phyloP scores from a whole-genome alignment of 2,888 invertebrate species.

The Helleia helle region DNA sequence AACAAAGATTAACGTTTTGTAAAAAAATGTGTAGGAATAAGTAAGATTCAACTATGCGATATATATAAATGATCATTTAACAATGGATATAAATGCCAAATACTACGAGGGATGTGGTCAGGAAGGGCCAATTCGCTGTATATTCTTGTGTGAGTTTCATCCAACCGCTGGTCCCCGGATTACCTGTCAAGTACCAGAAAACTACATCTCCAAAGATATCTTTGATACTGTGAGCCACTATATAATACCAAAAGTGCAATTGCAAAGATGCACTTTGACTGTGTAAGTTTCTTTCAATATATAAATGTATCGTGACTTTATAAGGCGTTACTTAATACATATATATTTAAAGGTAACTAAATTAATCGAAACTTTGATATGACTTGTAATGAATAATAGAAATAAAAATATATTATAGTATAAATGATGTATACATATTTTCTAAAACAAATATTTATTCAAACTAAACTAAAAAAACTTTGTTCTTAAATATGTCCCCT shows the following conservation, averaged over 20 bases:
- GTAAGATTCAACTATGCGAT: neutral
- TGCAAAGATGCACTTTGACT: slow-evolving; percentile 84
- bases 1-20: neutral
- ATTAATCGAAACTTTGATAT: no score
- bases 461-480: no score
- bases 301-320: no score
- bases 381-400: no score
- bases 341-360: no score
- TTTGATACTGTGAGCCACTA: slow-evolving; percentile 89
- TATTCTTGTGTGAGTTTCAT: slow-evolving; percentile 86
- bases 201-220: slow-evolving; percentile 84
- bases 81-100: slow-evolving; percentile 60
- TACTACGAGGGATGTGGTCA: slow-evolving; percentile 75
- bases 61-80: slow-evolving; percentile 3
- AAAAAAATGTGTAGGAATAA: neutral
- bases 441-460: no score
- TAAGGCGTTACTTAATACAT: no score
- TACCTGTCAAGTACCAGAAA: slow-evolving; percentile 85
- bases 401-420: no score
- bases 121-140: slow-evolving; percentile 83
- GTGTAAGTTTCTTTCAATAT: slow-evolving; percentile 74
- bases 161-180: slow-evolving; percentile 85
- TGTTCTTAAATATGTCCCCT: no score
- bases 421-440: no score
- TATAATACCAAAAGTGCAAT: slow-evolving; percentile 87